Evolutionary conservation across 1,140 invertebrate genomes (phyloP), one percentile per base, ranked within the genome.

Genomic region (Drosophila fuyamai): DNA sequence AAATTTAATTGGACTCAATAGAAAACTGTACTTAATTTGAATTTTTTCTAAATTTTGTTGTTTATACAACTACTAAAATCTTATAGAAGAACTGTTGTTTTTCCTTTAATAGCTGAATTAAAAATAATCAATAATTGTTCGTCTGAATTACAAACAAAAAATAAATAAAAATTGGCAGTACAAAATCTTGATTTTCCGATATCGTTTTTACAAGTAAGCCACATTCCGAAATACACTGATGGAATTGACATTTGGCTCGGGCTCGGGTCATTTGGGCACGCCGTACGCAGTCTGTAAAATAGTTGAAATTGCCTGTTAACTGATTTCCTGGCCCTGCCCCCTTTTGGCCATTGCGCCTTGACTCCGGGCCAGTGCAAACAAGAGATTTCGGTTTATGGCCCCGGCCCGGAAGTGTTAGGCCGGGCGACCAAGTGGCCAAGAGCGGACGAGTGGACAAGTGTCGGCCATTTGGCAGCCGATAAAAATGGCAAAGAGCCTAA

Each of bases 301-400:
- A 76, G 83, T 86, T 86, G 58, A 86, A 86, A 88, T 83, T 86
- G 83, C 47, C 83, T 86, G 79, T 88, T 86, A 86, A 86, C 84
- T 83, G 83, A 88, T 88, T 86, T 79, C 35, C 36, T 41, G 51
- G 36, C 38, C 58, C 56, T 13, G 29, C 57, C 41, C 16, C 35
- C 13, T 50, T 32, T 46, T 36, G 50, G 50, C 29, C 32, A 36
- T 53, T 53, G 50, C 47, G 27, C 41, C 41, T 50, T 32, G 36
- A 51, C 56, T 13, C 18, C 36, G 16, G 54, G 54, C 74, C 73
- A 66, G 72, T 61, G 46, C 76, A 67, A 60, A 81, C 66, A 77
- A 72, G 79, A 67, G 54, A 73, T 50, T 60, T 56, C 62, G 47
- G 55, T 79, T 86, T 88, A 85, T 86, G 68, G 55, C 55, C 58